phyloP scores from a whole-genome alignment of 2,113 vertebrate species.

The Tupaia tana region DNA sequence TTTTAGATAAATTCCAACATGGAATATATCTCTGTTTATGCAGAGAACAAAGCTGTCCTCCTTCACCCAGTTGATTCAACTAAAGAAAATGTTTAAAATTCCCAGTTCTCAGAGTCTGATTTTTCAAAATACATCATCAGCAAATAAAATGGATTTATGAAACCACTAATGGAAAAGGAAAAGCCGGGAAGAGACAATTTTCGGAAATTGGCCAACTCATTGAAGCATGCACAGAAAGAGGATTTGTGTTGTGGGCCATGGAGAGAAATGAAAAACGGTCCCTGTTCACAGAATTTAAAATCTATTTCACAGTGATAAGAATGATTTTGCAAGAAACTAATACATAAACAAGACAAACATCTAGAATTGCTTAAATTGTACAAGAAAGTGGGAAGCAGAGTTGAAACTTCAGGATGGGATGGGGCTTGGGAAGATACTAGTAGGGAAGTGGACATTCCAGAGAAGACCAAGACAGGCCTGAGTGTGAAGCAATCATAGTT shows the following conservation, averaged over 20 bases:
- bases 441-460: background rate
- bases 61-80: background rate
- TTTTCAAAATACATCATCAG: background rate
- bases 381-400: background rate
- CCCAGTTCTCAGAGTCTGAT: background rate
- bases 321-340: background rate
- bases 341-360: background rate
- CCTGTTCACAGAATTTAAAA: background rate
- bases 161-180: background rate
- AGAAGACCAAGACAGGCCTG: background rate
- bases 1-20: background rate
- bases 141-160: background rate
- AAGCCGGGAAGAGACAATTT: background rate
- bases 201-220: background rate
- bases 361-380: background rate
- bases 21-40: background rate
- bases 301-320: background rate
- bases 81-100: background rate
- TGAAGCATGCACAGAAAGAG: background rate
- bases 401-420: background rate
- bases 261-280: background rate
- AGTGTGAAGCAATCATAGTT: no score
- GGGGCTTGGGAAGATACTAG: background rate
- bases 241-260: background rate
- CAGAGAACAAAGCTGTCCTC: background rate